Conservation (phyloP, 2,888 invertebrate species). For the Agriopis marginaria region DNA sequence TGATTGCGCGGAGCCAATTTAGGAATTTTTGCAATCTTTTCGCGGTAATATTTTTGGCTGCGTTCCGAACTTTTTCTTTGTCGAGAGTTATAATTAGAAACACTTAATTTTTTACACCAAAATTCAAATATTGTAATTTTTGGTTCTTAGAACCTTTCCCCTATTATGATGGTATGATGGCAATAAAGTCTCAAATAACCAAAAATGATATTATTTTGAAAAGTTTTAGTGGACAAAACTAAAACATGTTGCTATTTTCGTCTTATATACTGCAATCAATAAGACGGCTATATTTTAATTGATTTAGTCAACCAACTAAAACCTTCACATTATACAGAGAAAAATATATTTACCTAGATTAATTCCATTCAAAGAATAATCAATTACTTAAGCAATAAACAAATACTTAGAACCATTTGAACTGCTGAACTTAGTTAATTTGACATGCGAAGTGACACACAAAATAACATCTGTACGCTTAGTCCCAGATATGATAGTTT, state of each 20-base stretch:
- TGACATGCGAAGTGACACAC: background rate
- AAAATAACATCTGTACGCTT: background rate
- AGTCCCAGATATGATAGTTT: too few relatives aligned
- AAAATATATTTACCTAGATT: background rate
- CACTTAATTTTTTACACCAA: too few relatives aligned
- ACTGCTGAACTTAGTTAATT: constrained; percentile 3
- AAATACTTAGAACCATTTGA: background rate
- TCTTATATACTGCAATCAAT: too few relatives aligned
- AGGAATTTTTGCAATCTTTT: background rate
- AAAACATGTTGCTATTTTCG: too few relatives aligned
- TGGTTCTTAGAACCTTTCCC: too few relatives aligned
- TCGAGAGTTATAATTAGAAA: background rate
- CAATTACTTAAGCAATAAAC: too few relatives aligned
- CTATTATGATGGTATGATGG: too few relatives aligned
- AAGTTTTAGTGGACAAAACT: too few relatives aligned
- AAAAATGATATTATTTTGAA: too few relatives aligned
- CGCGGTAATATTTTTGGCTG: constrained; percentile 8
- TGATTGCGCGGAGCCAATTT: constrained; percentile 10
- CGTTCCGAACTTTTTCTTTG: background rate
- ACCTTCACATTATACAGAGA: background rate
- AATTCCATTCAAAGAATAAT: too few relatives aligned
- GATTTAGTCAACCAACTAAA: background rate
- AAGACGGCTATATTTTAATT: background rate
- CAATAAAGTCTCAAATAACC: too few relatives aligned
- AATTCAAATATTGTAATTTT: too few relatives aligned